Evolutionary conservation across 37 sponge, comb jelly and placozoan genomes (phyloP), one percentile per base, ranked within the genome.

Genomic region (Theonella swinhoei): DNA sequence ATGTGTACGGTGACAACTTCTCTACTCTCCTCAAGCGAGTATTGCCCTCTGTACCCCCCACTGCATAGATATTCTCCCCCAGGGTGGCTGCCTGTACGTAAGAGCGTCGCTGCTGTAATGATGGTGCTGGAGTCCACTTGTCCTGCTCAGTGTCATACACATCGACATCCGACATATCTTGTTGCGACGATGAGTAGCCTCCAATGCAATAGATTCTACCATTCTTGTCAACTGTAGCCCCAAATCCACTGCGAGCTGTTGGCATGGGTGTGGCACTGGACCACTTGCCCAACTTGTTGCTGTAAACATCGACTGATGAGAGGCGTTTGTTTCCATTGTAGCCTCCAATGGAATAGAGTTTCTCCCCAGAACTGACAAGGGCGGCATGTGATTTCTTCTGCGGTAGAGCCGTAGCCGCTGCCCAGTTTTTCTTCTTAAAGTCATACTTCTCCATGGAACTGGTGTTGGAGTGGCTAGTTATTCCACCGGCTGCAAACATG

Each of bases 281-380:
- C 86, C 86, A 85, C 62, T 11, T 30, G 0, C 69, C 70, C 24
- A 35, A 4, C 28, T 37, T 36, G 2, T 70, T 41, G 32, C 70
- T 70, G 24, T 66, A 78, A 29, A 85, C 32, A 59, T 85, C 79
- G 0, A 78, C 70, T 1, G 70, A 24, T 1, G 78, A 43, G 37
- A 85, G 62, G 22, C 78, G 22, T 31, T 35, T 70, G 59, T 31
- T 42, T 5, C 79, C 86, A 26, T 67, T 54, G 29, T 37, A 59
- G 2, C 86, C 86, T 9, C 86, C 86, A 4, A 85, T 70, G 28
- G 79, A 77, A 59, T 77, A 85, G 59, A 85, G 59, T 30, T 31
- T 78, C 37, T 43, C 42, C 28, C 78, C 70, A 9, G 54, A 35
- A 11, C 32, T 30, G 24, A 78, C 86, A 20, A 77, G 62, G 7